These are phyloP conservation scores for Bombus picipes DNA, from an alignment of 1,140 invertebrate species.

Conservation along the genomic window DNA sequence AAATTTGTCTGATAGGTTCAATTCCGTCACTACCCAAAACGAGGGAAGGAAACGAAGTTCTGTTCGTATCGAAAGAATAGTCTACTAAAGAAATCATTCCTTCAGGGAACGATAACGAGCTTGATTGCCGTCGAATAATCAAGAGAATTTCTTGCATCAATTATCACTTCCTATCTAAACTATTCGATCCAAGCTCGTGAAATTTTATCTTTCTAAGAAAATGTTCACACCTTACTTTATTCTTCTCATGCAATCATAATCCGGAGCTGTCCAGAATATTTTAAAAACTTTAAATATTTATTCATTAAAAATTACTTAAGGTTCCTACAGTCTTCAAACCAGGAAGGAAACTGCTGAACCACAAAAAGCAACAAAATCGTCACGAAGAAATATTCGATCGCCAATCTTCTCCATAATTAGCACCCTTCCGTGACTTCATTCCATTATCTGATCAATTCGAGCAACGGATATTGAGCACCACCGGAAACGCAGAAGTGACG, in stretches of 20 bases:
- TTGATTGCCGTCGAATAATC: conserved; percentile 30
- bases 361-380: too few relatives aligned
- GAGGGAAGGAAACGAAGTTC: conserved; percentile 71
- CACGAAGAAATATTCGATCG: neutral
- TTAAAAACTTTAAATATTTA: neutral
- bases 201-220: neutral
- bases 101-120: conserved; percentile 46
- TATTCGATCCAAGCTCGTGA: neutral
- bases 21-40: neutral
- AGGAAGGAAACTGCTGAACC: neutral
- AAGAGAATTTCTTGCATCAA: conserved; percentile 30
- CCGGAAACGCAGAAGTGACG: conserved; percentile 65
- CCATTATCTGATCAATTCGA: conserved; percentile 46
- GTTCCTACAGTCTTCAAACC: neutral
- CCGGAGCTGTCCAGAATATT: too few relatives aligned
- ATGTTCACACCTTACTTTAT: neutral
- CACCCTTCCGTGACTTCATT: neutral
- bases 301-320: neutral
- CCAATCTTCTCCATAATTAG: neutral
- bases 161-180: conserved; percentile 4
- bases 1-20: neutral
- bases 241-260: neutral
- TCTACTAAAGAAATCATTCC: conserved; percentile 54
- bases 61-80: conserved; percentile 19
- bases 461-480: conserved; percentile 65